phyloP scores from a whole-genome alignment of 1,140 invertebrate species.

The Sogatella furcifera region DNA sequence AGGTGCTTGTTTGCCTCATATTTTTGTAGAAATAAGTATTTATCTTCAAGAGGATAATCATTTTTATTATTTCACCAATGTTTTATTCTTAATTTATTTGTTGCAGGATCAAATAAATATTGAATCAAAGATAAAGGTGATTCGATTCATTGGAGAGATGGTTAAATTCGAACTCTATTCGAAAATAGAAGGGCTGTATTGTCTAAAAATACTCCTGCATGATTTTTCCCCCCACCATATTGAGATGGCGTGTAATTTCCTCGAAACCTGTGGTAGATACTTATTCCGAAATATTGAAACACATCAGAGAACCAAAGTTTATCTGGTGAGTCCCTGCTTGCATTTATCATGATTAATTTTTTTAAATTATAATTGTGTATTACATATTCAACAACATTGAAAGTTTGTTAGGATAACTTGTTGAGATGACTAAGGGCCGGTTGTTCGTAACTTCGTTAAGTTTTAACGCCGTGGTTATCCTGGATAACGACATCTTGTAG shows the following conservation, averaged over 20 bases:
- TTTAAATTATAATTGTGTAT: too few relatives aligned
- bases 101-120: conserved; percentile 88
- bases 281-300: conserved; percentile 86
- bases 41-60: too few relatives aligned
- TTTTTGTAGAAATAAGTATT: too few relatives aligned
- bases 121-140: conserved; percentile 96
- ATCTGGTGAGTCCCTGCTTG: conserved; percentile 43
- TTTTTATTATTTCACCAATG: background rate
- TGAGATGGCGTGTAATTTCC: conserved; percentile 94
- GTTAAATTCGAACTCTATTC: conserved; percentile 94
- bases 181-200: conserved; percentile 87
- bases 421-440: too few relatives aligned
- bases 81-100: background rate
- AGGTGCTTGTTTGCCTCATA: too few relatives aligned
- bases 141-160: conserved; percentile 91
- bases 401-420: too few relatives aligned
- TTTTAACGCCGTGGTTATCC: too few relatives aligned
- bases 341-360: too few relatives aligned
- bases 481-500: too few relatives aligned
- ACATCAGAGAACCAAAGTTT: conserved; percentile 87
- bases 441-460: too few relatives aligned
- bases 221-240: conserved; percentile 98
- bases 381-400: too few relatives aligned
- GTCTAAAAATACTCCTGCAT: conserved; percentile 83
- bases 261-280: conserved; percentile 91